Evolutionary conservation across 1,140 invertebrate species (phyloP).

Genomic region (Eurosta solidaginis): DNA sequence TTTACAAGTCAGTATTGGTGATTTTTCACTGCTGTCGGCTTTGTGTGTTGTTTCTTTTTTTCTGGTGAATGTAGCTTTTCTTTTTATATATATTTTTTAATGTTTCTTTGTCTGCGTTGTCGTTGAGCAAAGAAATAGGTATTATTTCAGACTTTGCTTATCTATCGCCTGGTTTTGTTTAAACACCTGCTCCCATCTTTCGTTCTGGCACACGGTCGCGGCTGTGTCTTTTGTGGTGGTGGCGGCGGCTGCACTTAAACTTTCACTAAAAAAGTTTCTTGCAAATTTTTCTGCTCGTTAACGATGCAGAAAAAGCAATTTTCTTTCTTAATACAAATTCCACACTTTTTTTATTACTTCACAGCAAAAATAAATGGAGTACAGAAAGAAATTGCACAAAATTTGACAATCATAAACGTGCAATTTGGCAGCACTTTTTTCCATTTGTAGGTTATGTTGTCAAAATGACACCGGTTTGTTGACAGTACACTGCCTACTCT

Average conservation of each 20-base stretch:
- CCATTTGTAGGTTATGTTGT: no score
- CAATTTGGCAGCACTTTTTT: neutral
- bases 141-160: slow-evolving; percentile 23
- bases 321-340: no score
- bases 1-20: slow-evolving; percentile 10
- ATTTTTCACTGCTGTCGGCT: slow-evolving; percentile 13
- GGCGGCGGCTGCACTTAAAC: neutral
- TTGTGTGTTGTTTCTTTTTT: neutral
- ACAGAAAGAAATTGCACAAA: slow-evolving; percentile 13
- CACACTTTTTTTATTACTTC: neutral
- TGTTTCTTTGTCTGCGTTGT: slow-evolving; percentile 20
- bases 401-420: neutral
- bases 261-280: neutral
- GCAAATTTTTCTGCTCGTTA: slow-evolving; percentile 23
- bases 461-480: slow-evolving; percentile 8
- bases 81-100: neutral
- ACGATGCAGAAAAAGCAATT: slow-evolving; percentile 22
- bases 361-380: neutral
- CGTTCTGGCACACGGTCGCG: neutral
- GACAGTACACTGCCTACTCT: no score
- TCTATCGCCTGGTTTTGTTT: slow-evolving; percentile 10
- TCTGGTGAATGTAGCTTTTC: neutral
- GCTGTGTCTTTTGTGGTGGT: neutral
- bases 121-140: neutral
- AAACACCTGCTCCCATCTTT: slow-evolving; percentile 20